Evolutionary conservation across 2,113 vertebrate genomes (phyloP), one percentile per base, ranked within the genome.

Genomic region (Lagopus leucura): DNA sequence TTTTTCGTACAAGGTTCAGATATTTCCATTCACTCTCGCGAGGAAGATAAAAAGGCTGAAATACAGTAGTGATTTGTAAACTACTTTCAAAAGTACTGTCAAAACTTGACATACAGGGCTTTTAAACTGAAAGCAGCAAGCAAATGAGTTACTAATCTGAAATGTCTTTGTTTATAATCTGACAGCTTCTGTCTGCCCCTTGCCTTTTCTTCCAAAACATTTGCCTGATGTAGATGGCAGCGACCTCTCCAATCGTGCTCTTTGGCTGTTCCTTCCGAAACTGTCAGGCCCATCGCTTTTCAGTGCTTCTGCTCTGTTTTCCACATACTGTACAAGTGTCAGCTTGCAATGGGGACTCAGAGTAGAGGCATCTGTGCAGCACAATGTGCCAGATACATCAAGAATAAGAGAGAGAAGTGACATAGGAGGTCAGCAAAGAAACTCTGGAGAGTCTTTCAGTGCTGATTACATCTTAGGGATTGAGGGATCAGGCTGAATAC

Each of bases 141-240:
- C 86, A 94, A 95, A 95, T 89, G 88, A 93, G 89, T 81, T 89
- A 84, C 82, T 95, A 91, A 96, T 95, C 74, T 95, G 66, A 93
- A 90, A 84, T 36, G 36, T 48, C 78, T 91, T 22, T 87, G 73
- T 38, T 20, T 69, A 74, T 87, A 84, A 94, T 8, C 22, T 95
- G 95, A 92, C 94, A 96, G 81, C 71, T 96, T 95, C 93, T 91
- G 84, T 92, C 86, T 93, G 80, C 71, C 87, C 91, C 86, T 89
- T 94, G 89, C 74, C 61, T 95, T 77, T 92, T 43, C 74, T 91
- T 96, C 61, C 75, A 83, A 88, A 95, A 86, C 16, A 4, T 36
- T 93, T 87, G 86, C 85, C 78, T 93, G 82, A 91, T 89, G 81
- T 88, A 89, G 77, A 73, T 84, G 83, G 89, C 80, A 82, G 74